A percentile compares a stretch with the other conserved stretches of the same genome.
phyloP scores from a whole-genome alignment of 2,113 vertebrate species.

The Gila orcuttii region DNA sequence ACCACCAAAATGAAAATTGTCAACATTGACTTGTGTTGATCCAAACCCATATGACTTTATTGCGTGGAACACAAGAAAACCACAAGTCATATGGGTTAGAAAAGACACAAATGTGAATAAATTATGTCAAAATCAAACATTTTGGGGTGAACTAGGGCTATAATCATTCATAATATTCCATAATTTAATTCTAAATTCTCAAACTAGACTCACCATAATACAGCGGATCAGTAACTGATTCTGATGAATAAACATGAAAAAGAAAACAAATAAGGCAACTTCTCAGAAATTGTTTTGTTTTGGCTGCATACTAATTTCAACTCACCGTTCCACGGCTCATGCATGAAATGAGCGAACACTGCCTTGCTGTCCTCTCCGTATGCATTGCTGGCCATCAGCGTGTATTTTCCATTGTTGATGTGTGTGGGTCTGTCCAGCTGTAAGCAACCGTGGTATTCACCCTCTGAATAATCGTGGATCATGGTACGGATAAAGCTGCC shows the following conservation, averaged over 20 bases:
- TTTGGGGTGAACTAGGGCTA: background rate
- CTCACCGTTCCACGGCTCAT: constrained; percentile 84
- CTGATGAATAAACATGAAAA: constrained; percentile 45
- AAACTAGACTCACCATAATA: constrained; percentile 74
- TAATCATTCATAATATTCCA: background rate
- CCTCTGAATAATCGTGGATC: constrained; percentile 89
- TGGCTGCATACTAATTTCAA: constrained; percentile 12
- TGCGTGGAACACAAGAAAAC: background rate
- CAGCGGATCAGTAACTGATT: constrained; percentile 64
- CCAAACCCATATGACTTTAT: background rate
- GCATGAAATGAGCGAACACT: constrained; percentile 92
- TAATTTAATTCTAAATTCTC: background rate
- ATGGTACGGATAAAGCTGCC: constrained; percentile 86
- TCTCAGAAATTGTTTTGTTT: background rate
- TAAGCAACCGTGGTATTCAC: constrained; percentile 95
- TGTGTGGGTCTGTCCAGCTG: constrained; percentile 95
- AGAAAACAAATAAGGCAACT: background rate
- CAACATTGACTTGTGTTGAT: background rate
- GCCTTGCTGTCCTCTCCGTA: constrained; percentile 83
- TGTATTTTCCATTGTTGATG: constrained; percentile 93
- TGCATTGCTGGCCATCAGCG: constrained; percentile 83
- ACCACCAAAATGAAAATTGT: background rate
- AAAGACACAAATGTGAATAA: background rate
- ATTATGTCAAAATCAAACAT: background rate
- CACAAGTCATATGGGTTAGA: background rate